These are phyloP conservation scores for Platyscapa corneri DNA, from an alignment of 1,140 invertebrate genomes.

Conservation along the genomic window DNA sequence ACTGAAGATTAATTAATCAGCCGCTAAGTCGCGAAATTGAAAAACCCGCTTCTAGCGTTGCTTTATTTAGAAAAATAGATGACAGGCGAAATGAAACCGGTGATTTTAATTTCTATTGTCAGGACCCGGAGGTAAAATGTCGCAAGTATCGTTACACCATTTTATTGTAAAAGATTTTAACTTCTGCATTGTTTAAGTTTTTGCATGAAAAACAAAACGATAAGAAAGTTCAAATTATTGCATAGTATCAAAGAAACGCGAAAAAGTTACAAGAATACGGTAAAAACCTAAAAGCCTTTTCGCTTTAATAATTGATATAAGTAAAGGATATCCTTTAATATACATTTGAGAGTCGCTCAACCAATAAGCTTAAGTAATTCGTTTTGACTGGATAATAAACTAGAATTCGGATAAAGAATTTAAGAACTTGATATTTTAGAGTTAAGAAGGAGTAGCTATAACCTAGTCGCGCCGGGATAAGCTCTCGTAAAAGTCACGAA, in stretches of 20 bases:
- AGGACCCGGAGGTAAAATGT: background rate
- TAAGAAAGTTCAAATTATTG: background rate
- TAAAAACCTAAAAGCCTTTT: background rate
- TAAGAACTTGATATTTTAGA: too few relatives aligned
- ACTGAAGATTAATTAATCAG: too few relatives aligned
- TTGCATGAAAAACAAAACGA: background rate
- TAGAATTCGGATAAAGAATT: too few relatives aligned
- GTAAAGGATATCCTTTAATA: background rate
- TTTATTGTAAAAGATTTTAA: background rate
- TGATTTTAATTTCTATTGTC: constrained; percentile 1
- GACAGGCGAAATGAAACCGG: background rate
- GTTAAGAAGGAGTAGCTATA: too few relatives aligned
- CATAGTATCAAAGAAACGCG: background rate
- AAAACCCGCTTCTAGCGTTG: too few relatives aligned
- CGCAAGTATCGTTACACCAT: background rate
- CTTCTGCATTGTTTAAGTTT: background rate
- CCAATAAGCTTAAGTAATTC: too few relatives aligned
- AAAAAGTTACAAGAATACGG: background rate
- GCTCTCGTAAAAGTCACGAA: background rate
- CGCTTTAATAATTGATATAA: background rate
- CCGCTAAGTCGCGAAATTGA: too few relatives aligned
- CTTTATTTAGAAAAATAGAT: background rate
- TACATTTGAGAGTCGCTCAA: too few relatives aligned
- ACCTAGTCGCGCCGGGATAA: background rate
- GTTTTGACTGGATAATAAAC: too few relatives aligned